Evolutionary conservation across 1,140 invertebrate species (phyloP).

Genomic region (Plodia interpunctella): DNA sequence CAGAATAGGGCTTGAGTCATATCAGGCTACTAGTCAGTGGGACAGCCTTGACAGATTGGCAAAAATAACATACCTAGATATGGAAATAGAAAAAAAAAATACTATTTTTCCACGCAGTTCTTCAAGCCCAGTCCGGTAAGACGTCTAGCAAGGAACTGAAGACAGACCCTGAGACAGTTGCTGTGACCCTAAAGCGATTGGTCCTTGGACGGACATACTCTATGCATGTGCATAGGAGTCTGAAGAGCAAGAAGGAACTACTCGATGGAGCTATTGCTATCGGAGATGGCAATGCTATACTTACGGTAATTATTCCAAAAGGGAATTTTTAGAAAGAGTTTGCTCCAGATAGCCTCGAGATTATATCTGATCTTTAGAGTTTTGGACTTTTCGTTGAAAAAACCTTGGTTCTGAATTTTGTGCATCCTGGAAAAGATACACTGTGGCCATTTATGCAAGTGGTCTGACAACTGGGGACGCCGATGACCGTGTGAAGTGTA

Average conservation of each 20-base stretch:
- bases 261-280: slow-evolving; percentile 75
- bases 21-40: too few relatives aligned
- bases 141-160: slow-evolving; percentile 33
- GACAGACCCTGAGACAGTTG: slow-evolving; percentile 41
- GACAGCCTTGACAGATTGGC: background rate
- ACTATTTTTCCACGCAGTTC: slow-evolving; percentile 36
- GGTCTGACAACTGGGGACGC: too few relatives aligned
- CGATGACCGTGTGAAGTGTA: too few relatives aligned
- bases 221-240: slow-evolving; percentile 74
- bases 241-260: slow-evolving; percentile 78
- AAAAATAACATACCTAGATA: too few relatives aligned
- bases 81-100: slow-evolving; percentile 8
- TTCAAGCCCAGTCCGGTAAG: slow-evolving; percentile 58
- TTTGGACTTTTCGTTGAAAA: too few relatives aligned
- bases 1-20: too few relatives aligned
- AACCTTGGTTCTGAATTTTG: too few relatives aligned
- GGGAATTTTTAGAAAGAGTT: too few relatives aligned
- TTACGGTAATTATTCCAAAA: slow-evolving; percentile 66
- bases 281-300: slow-evolving; percentile 78
- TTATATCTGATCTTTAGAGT: too few relatives aligned
- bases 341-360: too few relatives aligned
- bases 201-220: slow-evolving; percentile 72
- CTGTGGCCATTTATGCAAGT: too few relatives aligned
- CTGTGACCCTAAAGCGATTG: slow-evolving; percentile 71
- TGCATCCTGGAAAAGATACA: too few relatives aligned